Evolutionary conservation across 2,888 invertebrate species (phyloP).

Genomic region (Nymphalis urticae): DNA sequence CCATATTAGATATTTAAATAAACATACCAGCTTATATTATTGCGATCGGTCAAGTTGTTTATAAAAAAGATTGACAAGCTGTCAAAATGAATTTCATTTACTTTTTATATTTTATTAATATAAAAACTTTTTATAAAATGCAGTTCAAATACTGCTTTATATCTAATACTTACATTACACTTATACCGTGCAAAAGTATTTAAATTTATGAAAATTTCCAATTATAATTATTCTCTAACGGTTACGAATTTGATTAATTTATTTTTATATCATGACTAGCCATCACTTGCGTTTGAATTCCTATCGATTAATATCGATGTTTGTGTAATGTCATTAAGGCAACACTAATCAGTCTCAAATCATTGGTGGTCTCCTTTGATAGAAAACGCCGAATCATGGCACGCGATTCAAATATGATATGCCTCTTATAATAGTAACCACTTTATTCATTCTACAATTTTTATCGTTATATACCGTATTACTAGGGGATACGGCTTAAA

Average conservation of each 20-base stretch:
- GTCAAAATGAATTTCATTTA: too few species aligned
- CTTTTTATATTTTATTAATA: too few species aligned
- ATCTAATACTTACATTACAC: too few species aligned
- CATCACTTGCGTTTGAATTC: conserved; percentile 8
- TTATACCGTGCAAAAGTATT: too few species aligned
- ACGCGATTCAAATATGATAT: conserved; percentile 79
- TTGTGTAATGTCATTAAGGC: conserved; percentile 27
- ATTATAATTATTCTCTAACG: neutral
- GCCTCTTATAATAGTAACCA: conserved; percentile 61
- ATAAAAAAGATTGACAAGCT: too few species aligned
- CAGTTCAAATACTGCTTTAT: too few species aligned
- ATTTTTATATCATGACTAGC: neutral
- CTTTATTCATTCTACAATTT: conserved; percentile 37
- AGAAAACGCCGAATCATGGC: conserved; percentile 78
- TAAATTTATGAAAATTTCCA: neutral
- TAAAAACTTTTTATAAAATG: too few species aligned
- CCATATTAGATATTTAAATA: too few species aligned
- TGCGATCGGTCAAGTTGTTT: too few species aligned
- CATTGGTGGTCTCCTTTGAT: conserved; percentile 79
- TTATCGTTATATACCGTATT: conserved; percentile 29
- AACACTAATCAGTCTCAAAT: conserved; percentile 53
- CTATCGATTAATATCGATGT: conserved; percentile 34
- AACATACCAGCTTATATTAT: too few species aligned
- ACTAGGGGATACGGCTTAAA: conserved; percentile 32
- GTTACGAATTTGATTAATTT: neutral